Evolutionary conservation across 2,888 invertebrate genomes (phyloP).

Genomic region (Ochropleura leucogaster): DNA sequence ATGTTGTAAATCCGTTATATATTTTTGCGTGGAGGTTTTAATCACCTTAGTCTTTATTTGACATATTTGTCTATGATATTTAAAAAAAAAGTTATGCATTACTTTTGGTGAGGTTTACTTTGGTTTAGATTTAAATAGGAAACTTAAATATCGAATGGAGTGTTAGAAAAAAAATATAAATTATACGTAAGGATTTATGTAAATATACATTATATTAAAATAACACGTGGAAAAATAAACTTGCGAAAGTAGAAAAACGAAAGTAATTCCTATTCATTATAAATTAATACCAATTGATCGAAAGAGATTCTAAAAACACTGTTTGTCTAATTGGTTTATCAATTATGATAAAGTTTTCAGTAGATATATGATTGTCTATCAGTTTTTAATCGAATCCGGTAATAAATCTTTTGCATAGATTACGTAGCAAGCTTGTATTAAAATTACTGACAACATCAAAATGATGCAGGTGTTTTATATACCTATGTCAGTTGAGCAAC

Average conservation of each 20-base stretch:
- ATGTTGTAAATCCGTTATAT: not conserved
- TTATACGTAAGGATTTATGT: not conserved
- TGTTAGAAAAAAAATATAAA: conserved; percentile 11
- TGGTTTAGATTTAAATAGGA: not conserved
- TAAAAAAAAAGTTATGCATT: not conserved
- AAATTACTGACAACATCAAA: not conserved
- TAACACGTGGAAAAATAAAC: not conserved
- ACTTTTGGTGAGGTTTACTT: not conserved
- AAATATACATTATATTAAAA: too few species aligned
- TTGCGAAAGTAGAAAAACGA: not conserved
- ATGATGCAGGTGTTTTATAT: not conserved
- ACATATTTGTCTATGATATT: not conserved
- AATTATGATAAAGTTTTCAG: conserved; percentile 10
- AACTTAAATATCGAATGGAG: conserved; percentile 32
- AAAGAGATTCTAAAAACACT: conserved; percentile 7
- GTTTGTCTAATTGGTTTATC: conserved; percentile 2
- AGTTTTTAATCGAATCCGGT: not conserved
- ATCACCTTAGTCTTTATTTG: not conserved
- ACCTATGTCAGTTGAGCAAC: not conserved
- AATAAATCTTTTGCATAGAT: not conserved
- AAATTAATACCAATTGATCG: not conserved
- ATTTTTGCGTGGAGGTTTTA: not conserved
- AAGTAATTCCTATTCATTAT: not conserved
- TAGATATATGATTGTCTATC: not conserved
- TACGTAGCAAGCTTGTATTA: not conserved